These are phyloP conservation scores for Scleropages formosus DNA, from an alignment of 2,797 vertebrate species.

Conservation along the genomic window DNA sequence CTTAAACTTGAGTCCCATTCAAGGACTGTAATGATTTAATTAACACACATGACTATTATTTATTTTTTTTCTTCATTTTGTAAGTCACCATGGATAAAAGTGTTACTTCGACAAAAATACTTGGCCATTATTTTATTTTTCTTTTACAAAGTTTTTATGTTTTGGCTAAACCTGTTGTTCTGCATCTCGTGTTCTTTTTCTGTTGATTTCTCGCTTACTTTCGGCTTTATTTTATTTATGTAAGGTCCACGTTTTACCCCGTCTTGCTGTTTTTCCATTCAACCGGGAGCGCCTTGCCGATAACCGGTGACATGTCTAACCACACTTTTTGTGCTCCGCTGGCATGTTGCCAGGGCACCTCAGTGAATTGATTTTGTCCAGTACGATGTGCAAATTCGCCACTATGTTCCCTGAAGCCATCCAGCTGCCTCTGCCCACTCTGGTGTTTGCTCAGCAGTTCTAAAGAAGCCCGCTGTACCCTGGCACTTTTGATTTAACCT, in stretches of 20 bases:
- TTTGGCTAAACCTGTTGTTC: not conserved
- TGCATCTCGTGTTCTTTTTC: not conserved
- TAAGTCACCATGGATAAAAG: too few species aligned
- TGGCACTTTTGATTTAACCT: constrained; percentile 60
- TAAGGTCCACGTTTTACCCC: constrained; percentile 19
- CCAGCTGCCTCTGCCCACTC: constrained; percentile 61
- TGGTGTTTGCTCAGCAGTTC: constrained; percentile 62
- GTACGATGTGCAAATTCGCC: constrained; percentile 45
- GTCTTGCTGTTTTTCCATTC: constrained; percentile 16
- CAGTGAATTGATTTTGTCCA: constrained; percentile 29
- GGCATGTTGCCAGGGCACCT: constrained; percentile 35
- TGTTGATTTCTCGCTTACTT: not conserved
- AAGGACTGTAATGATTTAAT: too few species aligned
- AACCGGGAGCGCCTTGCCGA: constrained; percentile 12
- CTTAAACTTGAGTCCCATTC: too few species aligned
- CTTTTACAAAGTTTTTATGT: too few species aligned
- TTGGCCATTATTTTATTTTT: too few species aligned
- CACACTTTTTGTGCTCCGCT: constrained; percentile 9
- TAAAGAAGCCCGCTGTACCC: constrained; percentile 54
- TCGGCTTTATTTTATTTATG: not conserved
- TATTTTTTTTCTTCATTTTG: too few species aligned
- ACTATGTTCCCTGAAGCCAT: constrained; percentile 51
- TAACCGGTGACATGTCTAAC: not conserved
- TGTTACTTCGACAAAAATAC: too few species aligned
- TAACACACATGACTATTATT: too few species aligned